Percentiles rank a stretch among this genome's conserved stretches.
Conservation (phyloP, 1,140 invertebrate species). For the Triops longicaudatus region DNA sequence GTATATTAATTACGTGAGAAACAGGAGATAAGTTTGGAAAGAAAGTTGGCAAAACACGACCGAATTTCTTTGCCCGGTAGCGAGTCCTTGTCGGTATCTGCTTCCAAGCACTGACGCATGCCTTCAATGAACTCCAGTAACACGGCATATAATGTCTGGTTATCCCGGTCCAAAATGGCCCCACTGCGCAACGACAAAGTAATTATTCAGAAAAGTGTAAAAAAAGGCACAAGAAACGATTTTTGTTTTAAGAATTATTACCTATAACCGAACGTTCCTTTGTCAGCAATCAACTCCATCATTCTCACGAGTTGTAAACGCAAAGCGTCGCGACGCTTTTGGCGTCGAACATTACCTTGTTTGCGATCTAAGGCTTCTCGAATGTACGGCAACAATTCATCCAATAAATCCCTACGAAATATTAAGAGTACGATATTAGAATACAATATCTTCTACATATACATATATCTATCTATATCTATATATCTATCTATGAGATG, state of each 20-base stretch:
- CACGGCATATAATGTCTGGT: conserved; percentile 69
- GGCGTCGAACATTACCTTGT: conserved; percentile 86
- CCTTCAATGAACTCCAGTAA: conserved; percentile 95
- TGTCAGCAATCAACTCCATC: conserved; percentile 82
- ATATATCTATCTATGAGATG: too few relatives aligned
- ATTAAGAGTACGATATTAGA: conserved; percentile 28
- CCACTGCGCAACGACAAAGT: not conserved
- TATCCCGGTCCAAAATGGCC: conserved; percentile 59
- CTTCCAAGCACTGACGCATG: conserved; percentile 79
- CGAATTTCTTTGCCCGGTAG: conserved; percentile 71
- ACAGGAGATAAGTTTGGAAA: conserved; percentile 84
- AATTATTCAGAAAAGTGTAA: not conserved
- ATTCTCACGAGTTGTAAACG: conserved; percentile 82
- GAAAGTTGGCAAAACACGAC: conserved; percentile 87
- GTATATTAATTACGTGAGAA: conserved; percentile 62
- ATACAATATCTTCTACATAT: too few relatives aligned
- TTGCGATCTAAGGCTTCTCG: conserved; percentile 96
- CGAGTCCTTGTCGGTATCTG: conserved; percentile 80
- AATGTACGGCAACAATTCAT: conserved; percentile 82
- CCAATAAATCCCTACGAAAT: conserved; percentile 84
- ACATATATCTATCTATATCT: too few relatives aligned
- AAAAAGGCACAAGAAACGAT: not conserved
- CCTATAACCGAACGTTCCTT: conserved; percentile 83
- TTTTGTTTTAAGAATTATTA: conserved; percentile 37
- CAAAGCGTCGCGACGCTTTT: conserved; percentile 82